A percentile compares a stretch with the other conserved stretches of the same genome.
These are phyloP conservation scores for Cepaea hortensis DNA, from an alignment of 2,888 invertebrate species.

Conservation along the genomic window DNA sequence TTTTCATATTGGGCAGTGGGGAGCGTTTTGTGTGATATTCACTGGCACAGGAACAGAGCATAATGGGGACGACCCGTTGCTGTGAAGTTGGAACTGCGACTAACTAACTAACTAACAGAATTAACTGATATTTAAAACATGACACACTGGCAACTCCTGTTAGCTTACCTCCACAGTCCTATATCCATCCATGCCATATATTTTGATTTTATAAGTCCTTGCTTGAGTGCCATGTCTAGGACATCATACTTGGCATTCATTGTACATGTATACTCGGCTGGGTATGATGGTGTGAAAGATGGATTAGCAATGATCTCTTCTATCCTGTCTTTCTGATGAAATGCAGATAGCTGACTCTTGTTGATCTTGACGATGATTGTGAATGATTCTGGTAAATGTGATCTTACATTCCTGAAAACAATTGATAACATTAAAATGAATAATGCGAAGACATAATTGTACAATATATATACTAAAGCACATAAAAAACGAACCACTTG, in stretches of 20 bases:
- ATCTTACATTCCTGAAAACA: constrained; percentile 28
- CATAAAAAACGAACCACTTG: no score
- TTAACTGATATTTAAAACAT: no score
- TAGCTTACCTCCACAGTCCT: constrained; percentile 39
- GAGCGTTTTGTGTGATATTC: no score
- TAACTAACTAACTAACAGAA: no score
- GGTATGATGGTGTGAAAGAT: constrained; percentile 22
- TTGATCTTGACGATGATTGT: constrained; percentile 36
- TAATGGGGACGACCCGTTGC: no score
- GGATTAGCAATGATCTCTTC: constrained; percentile 28
- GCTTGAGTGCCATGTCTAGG: constrained; percentile 31
- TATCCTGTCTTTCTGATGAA: constrained; percentile 15
- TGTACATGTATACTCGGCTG: constrained; percentile 37
- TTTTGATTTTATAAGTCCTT: constrained; percentile 24
- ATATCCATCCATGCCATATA: constrained; percentile 46
- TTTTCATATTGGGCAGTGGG: no score
- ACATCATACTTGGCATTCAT: constrained; percentile 48
- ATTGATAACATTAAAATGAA: background rate
- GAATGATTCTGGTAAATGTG: constrained; percentile 33
- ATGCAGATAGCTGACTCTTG: constrained; percentile 28
- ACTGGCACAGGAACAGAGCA: no score
- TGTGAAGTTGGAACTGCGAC: no score
- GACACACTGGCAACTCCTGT: no score
- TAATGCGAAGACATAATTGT: background rate
- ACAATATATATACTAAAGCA: background rate